These are phyloP conservation scores for Napeogenes sylphis DNA, from an alignment of 2,888 invertebrate species.

Conservation along the genomic window DNA sequence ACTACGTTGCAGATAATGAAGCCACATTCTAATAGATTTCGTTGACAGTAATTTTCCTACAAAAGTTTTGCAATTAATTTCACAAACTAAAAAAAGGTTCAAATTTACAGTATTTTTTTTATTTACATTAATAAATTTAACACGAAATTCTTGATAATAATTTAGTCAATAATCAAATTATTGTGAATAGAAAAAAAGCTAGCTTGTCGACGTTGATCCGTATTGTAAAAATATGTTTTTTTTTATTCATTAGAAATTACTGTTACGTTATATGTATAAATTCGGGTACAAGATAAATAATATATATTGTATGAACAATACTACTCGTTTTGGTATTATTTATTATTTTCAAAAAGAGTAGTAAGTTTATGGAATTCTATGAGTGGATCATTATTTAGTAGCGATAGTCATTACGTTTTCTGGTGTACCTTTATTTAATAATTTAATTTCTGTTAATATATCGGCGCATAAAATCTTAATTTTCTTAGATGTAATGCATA, in stretches of 20 bases:
- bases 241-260: too few species aligned
- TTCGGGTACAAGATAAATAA: too few species aligned
- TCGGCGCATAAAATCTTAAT: slow-evolving; percentile 10
- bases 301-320: background rate
- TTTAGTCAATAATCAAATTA: too few species aligned
- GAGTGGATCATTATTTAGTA: background rate
- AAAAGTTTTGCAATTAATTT: slow-evolving; percentile 26
- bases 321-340: background rate
- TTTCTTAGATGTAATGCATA: slow-evolving; percentile 18
- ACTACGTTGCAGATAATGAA: slow-evolving; percentile 12
- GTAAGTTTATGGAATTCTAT: slow-evolving; percentile 3
- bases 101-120: too few species aligned
- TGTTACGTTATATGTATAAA: too few species aligned
- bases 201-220: too few species aligned
- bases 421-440: slow-evolving; percentile 12
- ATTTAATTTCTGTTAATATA: slow-evolving; percentile 6
- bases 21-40: background rate
- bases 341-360: background rate
- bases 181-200: too few species aligned
- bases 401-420: background rate
- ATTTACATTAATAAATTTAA: background rate
- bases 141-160: too few species aligned
- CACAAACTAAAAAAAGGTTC: slow-evolving; percentile 17
- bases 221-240: too few species aligned
- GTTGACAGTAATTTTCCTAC: background rate